Evolutionary conservation across 2,888 invertebrate genomes (phyloP).

Genomic region (Micropterix aruncella): DNA sequence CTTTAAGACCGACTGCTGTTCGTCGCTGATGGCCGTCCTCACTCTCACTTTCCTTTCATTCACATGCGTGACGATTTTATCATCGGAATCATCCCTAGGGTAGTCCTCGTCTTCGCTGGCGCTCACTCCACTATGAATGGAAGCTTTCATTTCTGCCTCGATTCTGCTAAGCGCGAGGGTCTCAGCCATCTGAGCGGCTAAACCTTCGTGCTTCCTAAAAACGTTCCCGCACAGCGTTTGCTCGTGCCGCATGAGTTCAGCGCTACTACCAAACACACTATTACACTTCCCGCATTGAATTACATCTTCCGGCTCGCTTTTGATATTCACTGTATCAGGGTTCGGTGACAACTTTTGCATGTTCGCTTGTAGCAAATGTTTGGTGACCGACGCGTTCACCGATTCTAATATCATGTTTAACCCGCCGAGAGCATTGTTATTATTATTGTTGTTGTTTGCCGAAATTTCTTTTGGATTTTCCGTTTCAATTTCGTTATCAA

Average conservation of each 20-base stretch:
- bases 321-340: constrained; percentile 24
- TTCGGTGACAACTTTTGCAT: constrained; percentile 50
- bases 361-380: constrained; percentile 56
- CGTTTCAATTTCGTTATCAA: constrained; percentile 4
- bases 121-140: constrained; percentile 35
- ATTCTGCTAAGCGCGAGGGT: constrained; percentile 40
- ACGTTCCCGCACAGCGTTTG: constrained; percentile 43
- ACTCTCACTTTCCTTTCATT: constrained; percentile 75
- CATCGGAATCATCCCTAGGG: constrained; percentile 33
- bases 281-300: constrained; percentile 44
- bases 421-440: constrained; percentile 42
- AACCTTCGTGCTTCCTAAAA: constrained; percentile 53
- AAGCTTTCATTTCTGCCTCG: constrained; percentile 34
- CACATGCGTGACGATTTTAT: constrained; percentile 40
- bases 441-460: constrained; percentile 22
- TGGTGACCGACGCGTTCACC: constrained; percentile 59
- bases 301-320: constrained; percentile 27
- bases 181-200: constrained; percentile 64
- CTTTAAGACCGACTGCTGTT: constrained; percentile 80
- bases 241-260: constrained; percentile 57
- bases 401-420: constrained; percentile 62
- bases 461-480: constrained; percentile 18
- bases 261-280: constrained; percentile 39
- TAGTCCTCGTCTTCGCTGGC: constrained; percentile 50
- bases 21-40: constrained; percentile 86